These are phyloP conservation scores for Cebus imitator DNA, from an alignment of 2,113 vertebrate species.

Conservation along the genomic window DNA sequence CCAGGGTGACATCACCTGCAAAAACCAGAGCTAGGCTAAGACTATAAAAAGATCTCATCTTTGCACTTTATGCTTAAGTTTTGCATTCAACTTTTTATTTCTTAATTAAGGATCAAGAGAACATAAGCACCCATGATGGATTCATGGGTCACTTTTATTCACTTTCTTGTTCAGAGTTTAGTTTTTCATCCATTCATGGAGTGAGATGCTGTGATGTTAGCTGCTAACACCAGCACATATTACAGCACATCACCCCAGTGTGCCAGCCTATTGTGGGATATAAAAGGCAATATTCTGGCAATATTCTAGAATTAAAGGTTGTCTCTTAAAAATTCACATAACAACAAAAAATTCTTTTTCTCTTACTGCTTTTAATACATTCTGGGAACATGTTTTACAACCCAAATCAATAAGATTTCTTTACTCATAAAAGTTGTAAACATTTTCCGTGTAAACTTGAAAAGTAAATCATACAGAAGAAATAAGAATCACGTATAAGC, in stretches of 20 bases:
- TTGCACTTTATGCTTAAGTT: background rate
- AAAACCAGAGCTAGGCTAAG: background rate
- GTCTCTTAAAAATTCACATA: background rate
- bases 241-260: fast-evolving
- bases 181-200: too few species aligned
- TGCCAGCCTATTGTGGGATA: background rate
- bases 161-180: too few species aligned
- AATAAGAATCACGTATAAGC: background rate
- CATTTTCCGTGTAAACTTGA: background rate
- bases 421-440: background rate
- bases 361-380: background rate
- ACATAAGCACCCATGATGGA: background rate
- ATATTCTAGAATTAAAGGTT: background rate
- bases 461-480: background rate
- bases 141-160: background rate
- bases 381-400: background rate
- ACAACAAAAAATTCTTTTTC: background rate
- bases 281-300: background rate
- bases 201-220: background rate
- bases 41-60: background rate
- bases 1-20: fast-evolving
- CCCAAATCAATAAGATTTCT: background rate
- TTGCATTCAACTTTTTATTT: background rate
- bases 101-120: background rate
- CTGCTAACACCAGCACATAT: background rate